Base-by-base conservation (phyloP, 2,888 invertebrate genomes). In the Agelastica alni region DNA sequence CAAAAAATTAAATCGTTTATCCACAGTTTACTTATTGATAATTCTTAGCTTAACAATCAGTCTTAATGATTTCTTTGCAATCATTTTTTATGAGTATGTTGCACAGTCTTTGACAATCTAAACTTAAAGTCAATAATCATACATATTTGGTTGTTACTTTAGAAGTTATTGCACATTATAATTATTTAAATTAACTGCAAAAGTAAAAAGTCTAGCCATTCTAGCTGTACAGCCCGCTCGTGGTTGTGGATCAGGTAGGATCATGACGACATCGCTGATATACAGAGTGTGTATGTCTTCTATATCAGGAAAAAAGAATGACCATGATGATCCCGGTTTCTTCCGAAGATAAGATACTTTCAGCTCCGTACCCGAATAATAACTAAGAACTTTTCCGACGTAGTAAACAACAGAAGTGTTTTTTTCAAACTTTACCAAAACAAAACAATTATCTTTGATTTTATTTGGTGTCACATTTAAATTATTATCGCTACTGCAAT, bases 101-200 rank as follows among this genome's bases (percentile, higher is more conserved):
- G n/a, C n/a, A n/a, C n/a, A n/a, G n/a, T n/a, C n/a, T n/a, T n/a
- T n/a, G 30, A 30, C 4, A 30, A 30, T 30, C 10, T 30, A 3
- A 30, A 30, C 30, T 30, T 30, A 30, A 30, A 30, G n/a, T n/a
- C n/a, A n/a, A n/a, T n/a, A n/a, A n/a, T n/a, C n/a, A n/a, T n/a
- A n/a, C 10, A 30, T 10, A 30, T 30, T 30, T 30, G 30, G 30
- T 30, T 30, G 37, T 17, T 14, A 30, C 17, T 37, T 37, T 37
- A n/a, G n/a, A 39, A 39, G 6, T 20, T 51, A 51, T 34, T 51
- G 43, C 13, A 51, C 43, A 51, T 43, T 43, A 34, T 10, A 51
- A 18, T 28, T 20, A 43, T 7, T 28, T 20, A 51, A 36, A n/a
- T n/a, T n/a, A n/a, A n/a, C n/a, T n/a, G n/a, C n/a, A 32, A 51